Conservation (phyloP, 2,113 vertebrate species). For the Callipepla californica region DNA sequence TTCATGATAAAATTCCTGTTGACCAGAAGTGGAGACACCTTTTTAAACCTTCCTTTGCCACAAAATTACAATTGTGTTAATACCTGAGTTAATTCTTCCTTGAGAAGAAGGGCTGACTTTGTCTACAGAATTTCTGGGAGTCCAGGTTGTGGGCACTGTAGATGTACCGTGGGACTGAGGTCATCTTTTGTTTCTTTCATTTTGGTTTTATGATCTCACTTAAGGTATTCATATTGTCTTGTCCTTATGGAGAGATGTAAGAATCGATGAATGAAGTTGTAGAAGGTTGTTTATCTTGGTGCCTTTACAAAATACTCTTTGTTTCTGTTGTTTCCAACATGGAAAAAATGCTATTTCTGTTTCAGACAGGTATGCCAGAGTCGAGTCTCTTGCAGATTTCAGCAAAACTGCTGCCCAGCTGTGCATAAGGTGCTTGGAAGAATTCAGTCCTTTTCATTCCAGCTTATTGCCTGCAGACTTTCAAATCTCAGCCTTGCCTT, state of each 20-base stretch:
- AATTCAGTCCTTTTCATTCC: not conserved
- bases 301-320: not conserved
- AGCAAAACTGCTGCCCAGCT: not conserved
- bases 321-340: not conserved
- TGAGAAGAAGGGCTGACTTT: not conserved
- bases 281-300: not conserved
- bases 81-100: not conserved
- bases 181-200: not conserved
- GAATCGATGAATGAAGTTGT: not conserved
- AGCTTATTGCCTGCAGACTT: not conserved
- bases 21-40: not conserved
- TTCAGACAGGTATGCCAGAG: not conserved
- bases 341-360: accelerated
- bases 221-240: not conserved
- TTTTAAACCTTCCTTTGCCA: not conserved
- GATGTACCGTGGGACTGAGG: accelerated
- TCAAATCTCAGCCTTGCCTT: not conserved
- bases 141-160: not conserved
- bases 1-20: not conserved
- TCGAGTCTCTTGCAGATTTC: not conserved
- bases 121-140: not conserved
- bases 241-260: not conserved
- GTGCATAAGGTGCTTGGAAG: not conserved
- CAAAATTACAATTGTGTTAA: not conserved
- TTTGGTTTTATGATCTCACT: not conserved